Evolutionary conservation across 2,888 invertebrate species (phyloP).

Genomic region (Ischnura elegans): DNA sequence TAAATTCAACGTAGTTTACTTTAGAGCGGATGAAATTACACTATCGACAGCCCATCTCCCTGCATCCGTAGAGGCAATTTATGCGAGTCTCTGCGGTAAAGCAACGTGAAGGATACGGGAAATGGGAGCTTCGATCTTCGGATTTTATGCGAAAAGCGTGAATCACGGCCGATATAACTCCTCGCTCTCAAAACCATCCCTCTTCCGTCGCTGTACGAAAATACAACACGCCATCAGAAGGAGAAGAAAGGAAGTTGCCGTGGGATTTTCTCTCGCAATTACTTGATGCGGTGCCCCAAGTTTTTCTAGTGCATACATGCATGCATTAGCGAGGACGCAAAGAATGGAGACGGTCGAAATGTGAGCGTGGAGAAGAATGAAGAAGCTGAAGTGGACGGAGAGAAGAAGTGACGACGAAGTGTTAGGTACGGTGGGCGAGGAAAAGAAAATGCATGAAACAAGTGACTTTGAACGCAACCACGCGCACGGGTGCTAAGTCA

Average conservation of each 20-base stretch:
- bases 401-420: too few species aligned
- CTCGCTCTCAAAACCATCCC: background rate
- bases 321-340: too few species aligned
- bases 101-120: background rate
- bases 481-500: too few species aligned
- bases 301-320: too few species aligned
- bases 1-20: background rate
- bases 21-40: background rate
- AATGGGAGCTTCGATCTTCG: background rate
- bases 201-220: background rate
- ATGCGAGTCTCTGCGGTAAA: background rate
- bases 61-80: background rate
- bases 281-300: background rate
- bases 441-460: too few species aligned
- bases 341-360: too few species aligned
- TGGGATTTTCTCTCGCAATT: background rate
- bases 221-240: background rate
- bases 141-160: conserved; percentile 17
- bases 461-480: too few species aligned
- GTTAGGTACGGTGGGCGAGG: too few species aligned
- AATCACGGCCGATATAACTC: background rate
- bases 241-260: background rate
- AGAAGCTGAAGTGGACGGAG: too few species aligned
- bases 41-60: conserved; percentile 10
- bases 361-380: too few species aligned